A percentile compares a stretch with the other conserved stretches of the same genome.
These are phyloP conservation scores for Isurus oxyrinchus DNA, from an alignment of 2,113 vertebrate genomes.

Conservation along the genomic window DNA sequence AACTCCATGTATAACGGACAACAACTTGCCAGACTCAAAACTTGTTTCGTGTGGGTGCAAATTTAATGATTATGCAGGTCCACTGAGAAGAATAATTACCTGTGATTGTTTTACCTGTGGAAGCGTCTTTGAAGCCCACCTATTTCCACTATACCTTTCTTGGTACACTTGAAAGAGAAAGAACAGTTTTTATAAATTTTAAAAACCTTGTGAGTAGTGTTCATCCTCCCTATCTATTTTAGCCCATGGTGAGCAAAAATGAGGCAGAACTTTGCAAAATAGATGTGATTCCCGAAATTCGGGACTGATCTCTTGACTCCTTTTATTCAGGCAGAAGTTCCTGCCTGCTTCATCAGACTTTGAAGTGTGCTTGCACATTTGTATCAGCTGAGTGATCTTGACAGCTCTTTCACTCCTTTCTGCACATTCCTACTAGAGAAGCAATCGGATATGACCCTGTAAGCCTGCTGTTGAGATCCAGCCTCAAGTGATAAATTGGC, in stretches of 20 bases:
- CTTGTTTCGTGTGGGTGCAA: not conserved
- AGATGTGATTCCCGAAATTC: not conserved
- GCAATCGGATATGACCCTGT: not conserved
- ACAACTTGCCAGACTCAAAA: not conserved
- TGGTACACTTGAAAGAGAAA: not conserved
- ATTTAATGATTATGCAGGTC: not conserved
- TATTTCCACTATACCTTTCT: not conserved
- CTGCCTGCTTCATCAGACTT: not conserved
- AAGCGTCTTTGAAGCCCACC: not conserved
- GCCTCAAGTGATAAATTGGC: not conserved
- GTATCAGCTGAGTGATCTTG: not conserved
- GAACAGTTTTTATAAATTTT: not conserved
- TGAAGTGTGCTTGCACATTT: not conserved
- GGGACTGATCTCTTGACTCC: not conserved
- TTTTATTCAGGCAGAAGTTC: not conserved
- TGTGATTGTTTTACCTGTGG: not conserved
- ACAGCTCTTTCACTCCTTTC: not conserved
- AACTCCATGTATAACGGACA: not conserved
- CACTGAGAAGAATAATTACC: not conserved
- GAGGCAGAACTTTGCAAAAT: not conserved
- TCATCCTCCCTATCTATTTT: not conserved
- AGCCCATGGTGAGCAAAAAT: not conserved
- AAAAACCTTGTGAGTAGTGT: not conserved
- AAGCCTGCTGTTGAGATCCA: not conserved
- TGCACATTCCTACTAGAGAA: not conserved